Base-by-base conservation (phyloP, 2,888 invertebrate genomes). In the Eurytoma californica region DNA sequence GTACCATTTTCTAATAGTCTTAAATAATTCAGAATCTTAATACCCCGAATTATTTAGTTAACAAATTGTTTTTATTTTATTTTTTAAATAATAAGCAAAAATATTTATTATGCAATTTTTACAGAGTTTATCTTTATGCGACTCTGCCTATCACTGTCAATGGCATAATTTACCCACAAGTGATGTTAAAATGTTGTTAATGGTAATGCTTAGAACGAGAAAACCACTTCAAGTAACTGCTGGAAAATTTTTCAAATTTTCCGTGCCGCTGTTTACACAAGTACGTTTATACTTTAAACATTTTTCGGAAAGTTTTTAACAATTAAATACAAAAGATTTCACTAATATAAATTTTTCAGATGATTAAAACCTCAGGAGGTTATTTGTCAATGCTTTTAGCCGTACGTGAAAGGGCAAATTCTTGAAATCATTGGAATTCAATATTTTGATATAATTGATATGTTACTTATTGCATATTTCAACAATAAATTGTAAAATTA, bases 101-200 rank as follows among this genome's bases (percentile, higher is more conserved):
- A 13, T 3, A 51, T 51, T 51, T 16, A 51, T 51, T 16, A 51
- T 51, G 3, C 2, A 51, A 13, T 51, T 53, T 20, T 72, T 57
- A 13, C 80, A 74, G 84, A 81, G 82, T 53, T 75, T 82, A 39
- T 77, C 70, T 18, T 68, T 85, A 4, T 78, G 76, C 20, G 14
- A 75, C 13, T 68, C 72, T 2, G 68, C 28, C 9, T 81, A 78
- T 14, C 68, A 78, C 68, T 69, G 5, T 28, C 49, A 68, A 7
- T 84, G 85, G 84, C 84, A 84, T 51, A 76, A 77, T 68, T 78
- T 83, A n/a, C 72, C 82, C 9, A 47, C 81, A 1, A 73, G 58
- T 7, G 77, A 85, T 70, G 79, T 77, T 2, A 84, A 57, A 72
- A 28, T 77, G 9, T 13, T 85, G 30, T 49, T 85, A 28, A 1